Evolutionary conservation across 2,113 vertebrate genomes (phyloP).

Genomic region (Bufo gargarizans): DNA sequence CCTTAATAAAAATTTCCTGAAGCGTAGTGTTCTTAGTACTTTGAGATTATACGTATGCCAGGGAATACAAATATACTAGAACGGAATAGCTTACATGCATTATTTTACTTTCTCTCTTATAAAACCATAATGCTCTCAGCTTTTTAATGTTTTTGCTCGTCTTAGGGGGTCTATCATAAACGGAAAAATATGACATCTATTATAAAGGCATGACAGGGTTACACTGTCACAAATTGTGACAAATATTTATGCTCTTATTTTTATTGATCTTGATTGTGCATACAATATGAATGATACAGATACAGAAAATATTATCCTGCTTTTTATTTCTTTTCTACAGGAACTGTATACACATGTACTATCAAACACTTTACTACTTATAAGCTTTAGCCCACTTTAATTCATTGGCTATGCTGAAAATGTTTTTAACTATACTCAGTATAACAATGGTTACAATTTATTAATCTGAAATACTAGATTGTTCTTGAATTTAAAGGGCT

Average conservation of each 20-base stretch:
- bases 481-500: no score
- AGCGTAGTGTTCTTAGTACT: conserved; percentile 36
- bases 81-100: conserved; percentile 17
- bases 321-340: background rate
- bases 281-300: background rate
- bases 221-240: background rate
- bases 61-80: conserved; percentile 39
- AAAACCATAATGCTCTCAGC: conserved; percentile 10
- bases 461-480: no score
- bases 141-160: conserved; percentile 37
- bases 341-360: background rate
- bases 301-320: background rate
- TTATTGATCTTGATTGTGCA: background rate
- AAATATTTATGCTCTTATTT: background rate
- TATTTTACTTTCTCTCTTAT: conserved; percentile 4
- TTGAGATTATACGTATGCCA: conserved; percentile 23
- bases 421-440: no score
- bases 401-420: no score
- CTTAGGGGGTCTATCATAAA: background rate
- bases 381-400: no score
- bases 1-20: conserved; percentile 47
- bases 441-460: no score
- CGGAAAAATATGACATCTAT: background rate
- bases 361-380: background rate
- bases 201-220: background rate